phyloP scores from a whole-genome alignment of 2,797 vertebrate species.

The Sebastiscus tertius region DNA sequence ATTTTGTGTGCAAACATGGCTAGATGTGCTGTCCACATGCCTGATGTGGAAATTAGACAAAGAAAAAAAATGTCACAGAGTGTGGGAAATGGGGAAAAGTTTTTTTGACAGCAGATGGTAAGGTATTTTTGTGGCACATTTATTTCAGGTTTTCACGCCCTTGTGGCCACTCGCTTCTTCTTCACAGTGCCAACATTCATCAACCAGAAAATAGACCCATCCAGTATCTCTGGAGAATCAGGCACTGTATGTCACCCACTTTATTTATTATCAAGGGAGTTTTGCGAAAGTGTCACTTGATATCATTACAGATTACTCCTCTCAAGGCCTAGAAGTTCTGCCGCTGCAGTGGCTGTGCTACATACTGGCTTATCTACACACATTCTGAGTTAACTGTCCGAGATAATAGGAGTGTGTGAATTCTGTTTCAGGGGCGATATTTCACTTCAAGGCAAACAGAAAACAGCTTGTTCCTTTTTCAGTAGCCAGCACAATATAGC shows the following conservation, averaged over 20 bases:
- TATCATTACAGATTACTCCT: constrained; percentile 40
- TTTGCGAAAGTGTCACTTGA: constrained; percentile 29
- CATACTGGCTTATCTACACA: constrained; percentile 33
- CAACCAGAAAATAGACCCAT: constrained; percentile 42
- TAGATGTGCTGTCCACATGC: not conserved
- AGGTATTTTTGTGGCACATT: not conserved
- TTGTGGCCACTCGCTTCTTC: constrained; percentile 12
- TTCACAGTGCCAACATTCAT: constrained; percentile 26
- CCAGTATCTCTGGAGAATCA: constrained; percentile 26
- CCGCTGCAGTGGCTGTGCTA: constrained; percentile 1
- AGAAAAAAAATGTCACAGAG: not conserved
- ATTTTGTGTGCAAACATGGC: not conserved
- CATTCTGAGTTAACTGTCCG: constrained; percentile 30
- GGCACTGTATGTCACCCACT: constrained; percentile 17
- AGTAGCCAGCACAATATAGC: constrained; percentile 41
- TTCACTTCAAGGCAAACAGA: constrained; percentile 56
- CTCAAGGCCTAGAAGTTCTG: constrained; percentile 10
- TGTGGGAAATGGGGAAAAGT: not conserved
- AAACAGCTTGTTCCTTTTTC: constrained; percentile 60
- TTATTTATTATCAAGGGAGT: constrained; percentile 39
- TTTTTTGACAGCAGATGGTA: not conserved
- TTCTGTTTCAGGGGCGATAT: constrained; percentile 36
- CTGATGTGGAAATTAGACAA: not conserved
- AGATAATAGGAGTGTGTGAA: constrained; percentile 37
- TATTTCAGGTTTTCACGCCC: constrained; percentile 5